Base-by-base conservation (phyloP, 2,888 invertebrate species). In the Volucella zonaria region DNA sequence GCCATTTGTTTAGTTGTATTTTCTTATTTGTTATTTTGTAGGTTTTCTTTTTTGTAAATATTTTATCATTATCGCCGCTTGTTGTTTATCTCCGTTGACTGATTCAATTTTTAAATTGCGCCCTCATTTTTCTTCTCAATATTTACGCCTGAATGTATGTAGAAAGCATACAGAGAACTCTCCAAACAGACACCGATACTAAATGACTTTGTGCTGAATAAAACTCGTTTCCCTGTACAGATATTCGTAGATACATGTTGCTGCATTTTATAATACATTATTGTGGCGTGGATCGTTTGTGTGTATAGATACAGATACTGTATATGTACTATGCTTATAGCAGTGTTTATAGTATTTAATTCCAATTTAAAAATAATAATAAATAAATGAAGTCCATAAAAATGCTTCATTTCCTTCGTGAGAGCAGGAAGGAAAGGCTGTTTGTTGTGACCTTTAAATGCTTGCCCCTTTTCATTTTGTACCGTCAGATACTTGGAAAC, bases 61-160 rank as follows among this genome's bases (percentile, higher is more conserved):
- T 11, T 73, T 73, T 73, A 52, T 61, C 61, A 61, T 73, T 52
- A 23, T 51, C 49, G 51, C 15, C n/a, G 59, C 51, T 71, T 38
- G 45, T 31, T 49, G 61, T 73, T 54, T 61, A 61, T 73, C 73
- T 62, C 42, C 45, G 62, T 31, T 62, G 54, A 62, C 62, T 73
- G 62, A 62, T 73, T 73, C 45, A 73, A 62, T 73, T 73, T 31
- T 73, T 73, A 62, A 62, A 73, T 62, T 73, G 73, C 52, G 62
- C 62, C 62, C 73, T 56, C 62, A 62, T 64, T 73, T 73, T 73
- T 62, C 54, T 38, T 62, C 14, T 18, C 56, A 45, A 68, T 68
- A 31, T 31, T 31, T 31, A 31, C 31, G 31, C 31, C 31, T 6
- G 31, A 31, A 31, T 31, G 6, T 23, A 31, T 31, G 31, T 31